Base-by-base conservation (phyloP, 2,113 vertebrate species). In the Saguinus imperator region DNA sequence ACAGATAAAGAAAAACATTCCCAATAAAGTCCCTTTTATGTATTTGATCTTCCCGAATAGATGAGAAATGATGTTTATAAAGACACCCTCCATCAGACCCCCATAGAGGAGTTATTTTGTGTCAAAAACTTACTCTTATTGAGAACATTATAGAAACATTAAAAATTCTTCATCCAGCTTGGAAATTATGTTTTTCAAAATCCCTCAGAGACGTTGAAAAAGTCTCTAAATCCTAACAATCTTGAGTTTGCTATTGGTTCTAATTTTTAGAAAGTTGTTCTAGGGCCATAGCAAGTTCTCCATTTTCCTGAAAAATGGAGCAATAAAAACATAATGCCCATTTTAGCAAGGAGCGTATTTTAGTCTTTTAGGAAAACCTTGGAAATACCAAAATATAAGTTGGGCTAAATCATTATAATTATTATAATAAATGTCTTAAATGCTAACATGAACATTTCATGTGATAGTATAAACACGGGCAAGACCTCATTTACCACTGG, bases 231-330 rank as follows among this genome's bases (percentile, higher is more conserved):
- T 66, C 20, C 85, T 16, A 94, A 50, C 16, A 81, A 52, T 91
- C 70, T 61, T 93, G 21, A 82, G 18, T 77, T 94, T 96, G 23
- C 29, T 77, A 12, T 89, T 77, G 48, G 25, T 66, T 89, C 35
- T 88, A 27, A n/a, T 55, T 87, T 96, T 94, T 83, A 87, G 45
- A 97, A 93, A 90, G 43, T 96, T 64, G 57, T 80, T 70, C 27
- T 50, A 91, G 6, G 25, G 18, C 37, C 27, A 57, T 91, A 50
- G 16, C 57, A 89, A 86, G n/a, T 27, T 87, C 27, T 80, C 27
- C 32, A 45, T 68, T 89, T 61, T n/a, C 43, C 55, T 82, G 80
- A 50, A 92, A 97, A 91, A 93, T 27, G 95, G 5, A 95, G 37
- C 50, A 90, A 93, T 68, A 25, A 94, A 25, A 85, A 91, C 77